These are phyloP conservation scores for Pollachius pollachius DNA, from an alignment of 2,113 vertebrate genomes.

Conservation along the genomic window DNA sequence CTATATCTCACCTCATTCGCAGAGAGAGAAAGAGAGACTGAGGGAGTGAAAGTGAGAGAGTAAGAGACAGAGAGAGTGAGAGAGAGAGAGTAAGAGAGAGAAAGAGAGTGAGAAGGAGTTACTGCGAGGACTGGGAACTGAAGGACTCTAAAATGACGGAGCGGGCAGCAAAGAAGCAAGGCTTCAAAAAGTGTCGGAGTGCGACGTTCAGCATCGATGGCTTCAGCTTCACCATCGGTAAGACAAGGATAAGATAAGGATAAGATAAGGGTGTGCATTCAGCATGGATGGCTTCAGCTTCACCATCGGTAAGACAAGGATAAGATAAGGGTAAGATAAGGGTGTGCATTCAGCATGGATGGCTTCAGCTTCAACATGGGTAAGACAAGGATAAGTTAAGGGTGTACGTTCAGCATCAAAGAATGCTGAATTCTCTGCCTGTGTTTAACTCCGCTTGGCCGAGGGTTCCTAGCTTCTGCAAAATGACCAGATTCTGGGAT, in stretches of 20 bases:
- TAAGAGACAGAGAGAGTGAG: not conserved
- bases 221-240: constrained; percentile 96
- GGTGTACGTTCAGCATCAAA: no score
- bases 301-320: no score
- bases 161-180: constrained; percentile 78
- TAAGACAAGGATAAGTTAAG: no score
- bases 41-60: not conserved
- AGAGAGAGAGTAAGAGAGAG: constrained; percentile 14
- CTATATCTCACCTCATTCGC: not conserved
- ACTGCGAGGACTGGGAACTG: not conserved
- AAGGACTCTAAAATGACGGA: constrained; percentile 76
- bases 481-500: no score
- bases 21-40: not conserved
- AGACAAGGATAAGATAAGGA: constrained; percentile 5
- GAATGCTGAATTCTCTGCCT: no score
- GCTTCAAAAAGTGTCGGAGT: constrained; percentile 90
- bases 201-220: constrained; percentile 93
- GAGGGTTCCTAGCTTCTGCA: no score
- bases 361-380: no score
- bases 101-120: constrained; percentile 16
- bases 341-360: no score
- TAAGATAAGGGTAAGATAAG: no score
- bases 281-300: no score
- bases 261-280: no score
- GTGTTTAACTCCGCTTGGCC: no score